These are phyloP conservation scores for Cantharis nigra DNA, from an alignment of 2,888 invertebrate genomes.

Conservation along the genomic window DNA sequence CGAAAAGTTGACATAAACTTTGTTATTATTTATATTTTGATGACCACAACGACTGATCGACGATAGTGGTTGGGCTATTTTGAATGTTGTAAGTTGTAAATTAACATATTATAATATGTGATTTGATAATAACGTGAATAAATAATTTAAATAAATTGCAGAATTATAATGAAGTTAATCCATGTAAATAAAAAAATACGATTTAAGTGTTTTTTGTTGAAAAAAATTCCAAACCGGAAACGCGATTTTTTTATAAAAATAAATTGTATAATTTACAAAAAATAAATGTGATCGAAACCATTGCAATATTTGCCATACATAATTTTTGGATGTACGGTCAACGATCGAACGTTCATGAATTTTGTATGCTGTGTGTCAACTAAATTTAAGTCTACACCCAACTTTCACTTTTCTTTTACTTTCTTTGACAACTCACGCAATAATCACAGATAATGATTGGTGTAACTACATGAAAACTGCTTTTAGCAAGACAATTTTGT, in stretches of 20 bases:
- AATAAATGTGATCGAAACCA: neutral
- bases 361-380: neutral
- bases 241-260: neutral
- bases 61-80: neutral
- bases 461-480: neutral
- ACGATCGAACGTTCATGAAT: neutral
- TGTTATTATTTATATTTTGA: neutral
- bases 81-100: neutral
- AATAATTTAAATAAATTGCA: neutral
- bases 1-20: neutral
- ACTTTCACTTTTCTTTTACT: slow-evolving; percentile 4
- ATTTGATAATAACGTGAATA: neutral
- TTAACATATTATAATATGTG: too few species aligned
- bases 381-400: neutral
- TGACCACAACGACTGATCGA: neutral
- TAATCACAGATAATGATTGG: neutral
- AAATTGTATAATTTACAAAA: neutral
- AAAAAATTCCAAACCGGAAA: neutral
- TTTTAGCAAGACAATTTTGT: neutral
- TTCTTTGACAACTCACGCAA: neutral
- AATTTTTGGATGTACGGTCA: neutral
- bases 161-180: neutral
- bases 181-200: neutral
- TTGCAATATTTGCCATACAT: neutral
- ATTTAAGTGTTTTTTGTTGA: neutral